Evolutionary conservation across 2,888 invertebrate species (phyloP), one percentile per base, ranked within the genome.

Genomic region (Tinea pellionella): DNA sequence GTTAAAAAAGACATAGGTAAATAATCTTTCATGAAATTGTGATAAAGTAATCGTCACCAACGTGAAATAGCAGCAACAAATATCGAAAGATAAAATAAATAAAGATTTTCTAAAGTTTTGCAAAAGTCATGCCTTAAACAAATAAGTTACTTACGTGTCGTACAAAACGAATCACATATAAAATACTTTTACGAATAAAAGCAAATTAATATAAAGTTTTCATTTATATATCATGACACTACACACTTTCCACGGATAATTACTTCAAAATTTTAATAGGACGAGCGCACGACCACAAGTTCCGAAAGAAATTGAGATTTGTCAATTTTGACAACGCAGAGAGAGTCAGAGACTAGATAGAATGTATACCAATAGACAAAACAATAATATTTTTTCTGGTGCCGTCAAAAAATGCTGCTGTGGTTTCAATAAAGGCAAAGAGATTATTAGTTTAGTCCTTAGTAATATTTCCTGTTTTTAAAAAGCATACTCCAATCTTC

Each of bases 221-320:
- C 53, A 53, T 53, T 53, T 53, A 24, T 18, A 53, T 53, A 6
- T n/a, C 53, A 53, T 24, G 12, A 9, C 18, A 53, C 53, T 24
- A 11, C 24, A 47, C 47, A 53, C 53, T 53, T 53, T 53, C 24
- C 53, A 53, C 53, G 18, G 16, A n/a, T 24, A 53, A 47, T 53
- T 24, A 19, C 24, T 53, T 8, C 24, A 4, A 6, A 53, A 53
- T 24, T 53, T 53, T 53, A 24, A 12, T 6, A 19, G 47, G 13
- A 15, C 47, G 24, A 53, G 16, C 53, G 16, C 18, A 53, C 53
- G 24, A 53, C 53, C 53, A 24, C 53, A 24, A 24, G 11, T 24
- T 8, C 9, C 19, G 12, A 24, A 18, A 53, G 53, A 53, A 24
- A 53, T 53, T 24, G 53, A 24, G 53, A 53, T 18, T 18, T 53